These are phyloP conservation scores for Vireo griseus DNA, from an alignment of 2,797 vertebrate genomes.

Conservation along the genomic window DNA sequence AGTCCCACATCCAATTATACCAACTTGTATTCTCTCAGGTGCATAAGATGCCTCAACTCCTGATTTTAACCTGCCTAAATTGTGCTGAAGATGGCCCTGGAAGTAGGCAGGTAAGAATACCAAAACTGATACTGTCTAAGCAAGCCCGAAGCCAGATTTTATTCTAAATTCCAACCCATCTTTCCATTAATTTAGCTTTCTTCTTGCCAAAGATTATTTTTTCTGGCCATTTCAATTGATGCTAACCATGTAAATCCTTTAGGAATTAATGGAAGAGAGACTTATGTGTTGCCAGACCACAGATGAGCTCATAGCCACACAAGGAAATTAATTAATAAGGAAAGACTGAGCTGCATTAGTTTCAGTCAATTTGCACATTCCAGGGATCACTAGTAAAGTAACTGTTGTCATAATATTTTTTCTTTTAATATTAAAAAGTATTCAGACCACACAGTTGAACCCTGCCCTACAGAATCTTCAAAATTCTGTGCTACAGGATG, in stretches of 20 bases:
- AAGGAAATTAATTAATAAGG: slow-evolving; percentile 67
- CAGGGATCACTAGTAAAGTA: slow-evolving; percentile 64
- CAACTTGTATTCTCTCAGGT: background rate
- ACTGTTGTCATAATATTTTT: slow-evolving; percentile 67
- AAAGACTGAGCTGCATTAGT: slow-evolving; percentile 66
- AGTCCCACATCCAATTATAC: background rate
- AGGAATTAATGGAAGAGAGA: slow-evolving; percentile 48
- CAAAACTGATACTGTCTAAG: background rate
- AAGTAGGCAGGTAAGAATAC: background rate
- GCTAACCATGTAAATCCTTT: slow-evolving; percentile 29
- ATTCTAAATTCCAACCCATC: background rate
- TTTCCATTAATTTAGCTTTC: background rate
- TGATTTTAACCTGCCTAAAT: background rate
- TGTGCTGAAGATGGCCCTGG: background rate
- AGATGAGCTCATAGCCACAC: slow-evolving; percentile 61
- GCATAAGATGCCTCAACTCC: background rate
- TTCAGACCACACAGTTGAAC: slow-evolving; percentile 57
- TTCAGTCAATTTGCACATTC: slow-evolving; percentile 68
- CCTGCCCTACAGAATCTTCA: slow-evolving; percentile 37
- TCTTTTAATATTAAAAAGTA: slow-evolving; percentile 57
- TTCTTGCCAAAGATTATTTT: slow-evolving; percentile 29
- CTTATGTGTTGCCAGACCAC: slow-evolving; percentile 56
- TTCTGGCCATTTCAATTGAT: slow-evolving; percentile 36
- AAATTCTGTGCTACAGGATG: slow-evolving; percentile 26
- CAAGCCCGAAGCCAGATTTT: background rate